These are phyloP conservation scores for Muricea muricata DNA, from an alignment of 92 coral and sea anemone genomes.

Conservation along the genomic window DNA sequence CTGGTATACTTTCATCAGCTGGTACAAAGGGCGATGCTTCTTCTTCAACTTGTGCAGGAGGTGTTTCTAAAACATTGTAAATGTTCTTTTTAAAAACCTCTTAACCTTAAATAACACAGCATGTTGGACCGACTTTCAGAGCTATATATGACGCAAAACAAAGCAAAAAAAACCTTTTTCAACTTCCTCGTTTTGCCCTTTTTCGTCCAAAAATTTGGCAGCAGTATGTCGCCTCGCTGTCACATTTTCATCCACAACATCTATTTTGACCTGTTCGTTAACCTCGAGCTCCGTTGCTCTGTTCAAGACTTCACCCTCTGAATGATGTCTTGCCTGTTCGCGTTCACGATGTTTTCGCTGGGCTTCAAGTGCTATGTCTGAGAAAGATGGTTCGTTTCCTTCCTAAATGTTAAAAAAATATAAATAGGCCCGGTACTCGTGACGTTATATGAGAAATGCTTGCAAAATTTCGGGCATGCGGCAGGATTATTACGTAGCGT, in stretches of 20 bases:
- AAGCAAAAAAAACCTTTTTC: background rate
- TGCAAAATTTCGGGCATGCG: no score
- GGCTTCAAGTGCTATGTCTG: conserved; percentile 1
- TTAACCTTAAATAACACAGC: no score
- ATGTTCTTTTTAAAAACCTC: no score
- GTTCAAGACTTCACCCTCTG: conserved; percentile 10
- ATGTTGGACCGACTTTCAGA: no score
- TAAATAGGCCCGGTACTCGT: no score
- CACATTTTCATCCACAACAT: background rate
- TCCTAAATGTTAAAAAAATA: background rate
- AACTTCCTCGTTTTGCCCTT: background rate
- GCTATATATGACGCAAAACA: no score
- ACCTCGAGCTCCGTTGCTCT: background rate
- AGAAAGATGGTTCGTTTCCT: background rate
- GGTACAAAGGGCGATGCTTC: no score
- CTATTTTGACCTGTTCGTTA: background rate
- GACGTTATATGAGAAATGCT: no score
- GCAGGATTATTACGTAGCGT: no score
- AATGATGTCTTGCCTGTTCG: background rate
- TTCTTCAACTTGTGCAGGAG: no score
- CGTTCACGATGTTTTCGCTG: background rate
- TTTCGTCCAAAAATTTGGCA: background rate
- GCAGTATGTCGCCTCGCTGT: background rate
- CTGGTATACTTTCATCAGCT: no score
- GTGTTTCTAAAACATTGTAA: no score